phyloP scores from a whole-genome alignment of 2,113 vertebrate species.

The Gnathonemus longibarbis region DNA sequence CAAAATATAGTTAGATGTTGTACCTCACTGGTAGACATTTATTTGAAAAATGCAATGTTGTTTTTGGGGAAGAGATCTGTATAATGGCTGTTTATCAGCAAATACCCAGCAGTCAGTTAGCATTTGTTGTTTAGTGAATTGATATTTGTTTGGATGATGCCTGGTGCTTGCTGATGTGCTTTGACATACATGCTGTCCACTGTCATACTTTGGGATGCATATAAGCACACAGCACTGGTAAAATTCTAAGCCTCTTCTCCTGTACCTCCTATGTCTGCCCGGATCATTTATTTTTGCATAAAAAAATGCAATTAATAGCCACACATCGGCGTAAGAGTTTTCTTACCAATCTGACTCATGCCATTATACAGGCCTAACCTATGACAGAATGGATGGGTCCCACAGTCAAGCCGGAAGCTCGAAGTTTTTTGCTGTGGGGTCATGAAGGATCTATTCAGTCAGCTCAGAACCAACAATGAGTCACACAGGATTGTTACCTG shows the following conservation, averaged over 20 bases:
- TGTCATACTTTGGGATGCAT: neutral
- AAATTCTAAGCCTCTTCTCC: neutral
- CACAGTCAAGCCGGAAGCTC: neutral
- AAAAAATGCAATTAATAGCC: neutral
- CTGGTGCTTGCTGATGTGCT: no score
- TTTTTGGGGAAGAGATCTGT: neutral
- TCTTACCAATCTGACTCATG: neutral
- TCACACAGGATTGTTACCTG: neutral
- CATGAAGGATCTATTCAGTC: neutral
- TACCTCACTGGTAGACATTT: neutral
- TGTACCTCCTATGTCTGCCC: neutral
- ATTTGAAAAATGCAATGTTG: neutral
- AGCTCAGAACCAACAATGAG: neutral
- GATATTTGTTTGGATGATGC: neutral
- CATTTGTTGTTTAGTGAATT: neutral
- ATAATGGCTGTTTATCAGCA: neutral
- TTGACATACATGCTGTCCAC: no score
- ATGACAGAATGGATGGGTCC: neutral
- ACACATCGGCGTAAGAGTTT: neutral
- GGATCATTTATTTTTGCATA: neutral
- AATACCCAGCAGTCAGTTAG: neutral
- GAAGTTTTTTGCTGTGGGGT: neutral
- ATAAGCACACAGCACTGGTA: neutral
- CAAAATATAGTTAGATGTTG: neutral
- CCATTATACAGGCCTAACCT: neutral